A percentile compares a stretch with the other conserved stretches of the same genome.
These are phyloP conservation scores for Ceramica pisi DNA, from an alignment of 2,888 invertebrate genomes.

Conservation along the genomic window DNA sequence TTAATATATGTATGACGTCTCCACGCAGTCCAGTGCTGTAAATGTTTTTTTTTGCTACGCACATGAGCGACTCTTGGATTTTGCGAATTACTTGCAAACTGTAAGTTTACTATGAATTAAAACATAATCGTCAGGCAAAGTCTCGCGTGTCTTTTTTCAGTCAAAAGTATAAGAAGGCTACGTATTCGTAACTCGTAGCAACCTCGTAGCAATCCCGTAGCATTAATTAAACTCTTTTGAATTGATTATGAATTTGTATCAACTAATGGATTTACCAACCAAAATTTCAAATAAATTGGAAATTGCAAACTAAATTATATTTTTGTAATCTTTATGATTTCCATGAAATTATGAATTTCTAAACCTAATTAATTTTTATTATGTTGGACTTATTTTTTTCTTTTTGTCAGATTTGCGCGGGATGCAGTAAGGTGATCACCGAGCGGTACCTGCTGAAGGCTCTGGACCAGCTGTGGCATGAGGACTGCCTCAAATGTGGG, in stretches of 20 bases:
- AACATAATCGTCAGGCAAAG: not conserved
- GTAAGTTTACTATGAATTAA: too few species aligned
- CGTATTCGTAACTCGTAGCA: conserved; percentile 13
- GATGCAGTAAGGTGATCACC: conserved; percentile 98
- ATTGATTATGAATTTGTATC: conserved; percentile 9
- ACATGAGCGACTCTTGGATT: not conserved
- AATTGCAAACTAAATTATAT: conserved; percentile 7
- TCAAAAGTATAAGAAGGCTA: not conserved
- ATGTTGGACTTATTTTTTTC: not conserved
- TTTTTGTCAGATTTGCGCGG: conserved; percentile 95
- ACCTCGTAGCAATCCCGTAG: not conserved
- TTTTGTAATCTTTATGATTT: conserved; percentile 21
- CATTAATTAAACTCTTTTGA: not conserved
- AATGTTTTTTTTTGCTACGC: not conserved
- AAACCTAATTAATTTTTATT: not conserved
- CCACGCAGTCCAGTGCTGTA: too few species aligned
- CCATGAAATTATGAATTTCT: conserved; percentile 17
- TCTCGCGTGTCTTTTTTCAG: not conserved
- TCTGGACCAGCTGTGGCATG: conserved; percentile 98
- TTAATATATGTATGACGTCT: too few species aligned
- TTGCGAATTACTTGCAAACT: too few species aligned
- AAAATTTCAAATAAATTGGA: not conserved
- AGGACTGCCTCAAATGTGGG: conserved; percentile 99
- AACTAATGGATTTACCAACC: not conserved
- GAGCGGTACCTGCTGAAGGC: conserved; percentile 98